Evolutionary conservation across 2,797 vertebrate species (phyloP).

Genomic region (Loris lydekkerianus): DNA sequence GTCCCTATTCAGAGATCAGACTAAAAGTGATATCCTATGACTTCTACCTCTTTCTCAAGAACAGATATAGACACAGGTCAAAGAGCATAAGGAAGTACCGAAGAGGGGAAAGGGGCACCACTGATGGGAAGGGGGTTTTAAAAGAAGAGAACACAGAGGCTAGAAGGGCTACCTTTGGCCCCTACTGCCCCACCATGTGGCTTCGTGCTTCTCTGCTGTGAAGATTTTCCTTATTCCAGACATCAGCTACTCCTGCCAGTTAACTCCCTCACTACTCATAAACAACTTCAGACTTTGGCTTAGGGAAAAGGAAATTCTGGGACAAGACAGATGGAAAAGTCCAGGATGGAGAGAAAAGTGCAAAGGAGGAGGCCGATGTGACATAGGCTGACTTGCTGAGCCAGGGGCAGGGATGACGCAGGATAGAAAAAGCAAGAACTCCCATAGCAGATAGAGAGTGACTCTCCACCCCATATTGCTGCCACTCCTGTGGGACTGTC

Average conservation of each 20-base stretch:
- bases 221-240: not conserved
- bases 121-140: not conserved
- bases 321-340: not conserved
- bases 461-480: not conserved
- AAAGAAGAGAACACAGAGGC: not conserved
- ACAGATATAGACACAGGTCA: not conserved
- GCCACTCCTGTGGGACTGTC: not conserved
- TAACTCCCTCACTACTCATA: not conserved
- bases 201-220: not conserved
- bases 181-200: not conserved
- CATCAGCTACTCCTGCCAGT: not conserved
- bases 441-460: not conserved
- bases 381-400: not conserved
- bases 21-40: not conserved
- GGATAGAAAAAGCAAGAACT: not conserved
- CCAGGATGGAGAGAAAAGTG: not conserved
- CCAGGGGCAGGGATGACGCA: not conserved
- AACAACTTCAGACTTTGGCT: not conserved
- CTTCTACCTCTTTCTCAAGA: not conserved
- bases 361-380: not conserved
- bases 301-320: not conserved
- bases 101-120: not conserved
- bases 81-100: not conserved
- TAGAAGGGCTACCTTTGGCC: no score
- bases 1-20: not conserved